These are phyloP conservation scores for Fundulus diaphanus DNA, from an alignment of 2,797 vertebrate species.

Conservation along the genomic window DNA sequence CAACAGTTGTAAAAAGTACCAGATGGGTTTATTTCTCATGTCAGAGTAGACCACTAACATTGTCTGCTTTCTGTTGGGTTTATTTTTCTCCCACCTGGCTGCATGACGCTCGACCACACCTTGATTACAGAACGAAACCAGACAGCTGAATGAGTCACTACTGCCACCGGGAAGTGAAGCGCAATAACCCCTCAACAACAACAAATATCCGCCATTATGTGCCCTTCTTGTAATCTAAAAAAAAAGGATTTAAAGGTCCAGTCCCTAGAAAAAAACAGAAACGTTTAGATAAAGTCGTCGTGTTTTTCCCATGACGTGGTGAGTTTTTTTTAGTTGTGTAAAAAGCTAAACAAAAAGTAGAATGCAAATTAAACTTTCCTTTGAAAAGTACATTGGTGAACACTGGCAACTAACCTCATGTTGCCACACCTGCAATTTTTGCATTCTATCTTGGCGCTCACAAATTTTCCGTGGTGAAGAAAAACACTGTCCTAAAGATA, in stretches of 20 bases:
- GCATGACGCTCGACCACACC: conserved; percentile 60
- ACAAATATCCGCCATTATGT: not conserved
- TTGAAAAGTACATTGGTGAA: not conserved
- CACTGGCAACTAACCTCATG: not conserved
- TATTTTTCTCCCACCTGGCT: conserved; percentile 50
- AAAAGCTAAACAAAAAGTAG: not conserved
- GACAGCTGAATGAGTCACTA: conserved; percentile 58
- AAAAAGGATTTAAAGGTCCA: not conserved
- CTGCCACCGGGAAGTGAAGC: conserved; percentile 12
- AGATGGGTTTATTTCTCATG: not conserved
- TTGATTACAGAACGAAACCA: conserved; percentile 67
- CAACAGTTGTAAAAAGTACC: not conserved
- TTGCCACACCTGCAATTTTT: not conserved
- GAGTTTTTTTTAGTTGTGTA: not conserved
- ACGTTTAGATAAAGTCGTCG: not conserved
- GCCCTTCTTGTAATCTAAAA: not conserved
- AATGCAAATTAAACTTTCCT: too few species aligned
- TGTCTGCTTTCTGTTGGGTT: not conserved
- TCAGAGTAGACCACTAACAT: not conserved
- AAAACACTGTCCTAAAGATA: not conserved
- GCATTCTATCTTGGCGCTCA: not conserved
- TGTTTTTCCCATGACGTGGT: not conserved
- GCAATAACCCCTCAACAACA: not conserved
- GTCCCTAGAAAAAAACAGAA: not conserved
- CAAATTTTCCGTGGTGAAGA: not conserved